Evolutionary conservation across 2,113 vertebrate genomes (phyloP).

Genomic region (Sigmodon hispidus): DNA sequence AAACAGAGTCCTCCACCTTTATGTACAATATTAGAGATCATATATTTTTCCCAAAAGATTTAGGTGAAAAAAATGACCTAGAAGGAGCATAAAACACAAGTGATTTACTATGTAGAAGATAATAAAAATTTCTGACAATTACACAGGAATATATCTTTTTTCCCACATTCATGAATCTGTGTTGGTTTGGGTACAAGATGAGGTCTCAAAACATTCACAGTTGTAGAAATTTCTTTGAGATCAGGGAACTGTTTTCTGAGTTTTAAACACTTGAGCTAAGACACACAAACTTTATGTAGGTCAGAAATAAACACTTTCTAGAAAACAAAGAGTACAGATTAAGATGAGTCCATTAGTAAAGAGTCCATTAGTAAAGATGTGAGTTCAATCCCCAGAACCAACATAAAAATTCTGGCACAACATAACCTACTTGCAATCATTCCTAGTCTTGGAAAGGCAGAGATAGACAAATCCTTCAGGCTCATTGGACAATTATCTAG

Average conservation of each 20-base stretch:
- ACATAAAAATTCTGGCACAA: neutral
- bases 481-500: neutral
- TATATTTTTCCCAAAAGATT: neutral
- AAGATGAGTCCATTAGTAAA: neutral
- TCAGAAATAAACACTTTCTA: neutral
- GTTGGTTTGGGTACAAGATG: neutral
- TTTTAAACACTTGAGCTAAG: neutral
- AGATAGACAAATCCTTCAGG: neutral
- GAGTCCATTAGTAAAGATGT: neutral
- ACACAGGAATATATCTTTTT: neutral
- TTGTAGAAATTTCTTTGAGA: neutral
- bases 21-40: neutral
- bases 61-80: neutral
- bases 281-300: neutral
- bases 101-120: neutral
- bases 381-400: neutral
- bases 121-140: neutral
- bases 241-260: neutral
- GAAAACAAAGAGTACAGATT: neutral
- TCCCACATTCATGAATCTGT: neutral
- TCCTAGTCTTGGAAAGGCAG: neutral
- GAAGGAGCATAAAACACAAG: accelerated
- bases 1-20: neutral
- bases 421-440: neutral
- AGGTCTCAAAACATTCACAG: neutral